A percentile compares a stretch with the other conserved stretches of the same genome.
Evolutionary conservation across 2,888 invertebrate species (phyloP).

Genomic region (Steinernema hermaphroditum): DNA sequence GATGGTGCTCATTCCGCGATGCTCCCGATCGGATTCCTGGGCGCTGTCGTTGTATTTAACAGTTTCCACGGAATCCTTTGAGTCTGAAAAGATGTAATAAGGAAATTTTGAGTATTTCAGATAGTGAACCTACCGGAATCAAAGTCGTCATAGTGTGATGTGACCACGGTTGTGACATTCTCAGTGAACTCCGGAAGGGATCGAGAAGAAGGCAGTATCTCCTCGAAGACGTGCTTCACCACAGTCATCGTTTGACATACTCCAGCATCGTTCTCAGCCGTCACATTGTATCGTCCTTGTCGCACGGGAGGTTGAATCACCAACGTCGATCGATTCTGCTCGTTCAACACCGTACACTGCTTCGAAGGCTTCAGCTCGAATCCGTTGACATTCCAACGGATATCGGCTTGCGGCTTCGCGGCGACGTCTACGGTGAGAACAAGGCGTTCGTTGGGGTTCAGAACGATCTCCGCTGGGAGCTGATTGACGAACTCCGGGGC

Average conservation of each 20-base stretch:
- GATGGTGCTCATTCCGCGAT: slow-evolving; percentile 26
- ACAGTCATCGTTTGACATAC: slow-evolving; percentile 37
- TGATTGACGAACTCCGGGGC: slow-evolving; percentile 55
- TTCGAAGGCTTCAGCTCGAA: slow-evolving; percentile 64
- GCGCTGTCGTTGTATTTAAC: slow-evolving; percentile 32
- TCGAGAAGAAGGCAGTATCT: slow-evolving; percentile 14
- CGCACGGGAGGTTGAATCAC: slow-evolving; percentile 58
- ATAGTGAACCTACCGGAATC: slow-evolving; percentile 2
- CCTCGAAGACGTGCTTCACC: slow-evolving; percentile 32
- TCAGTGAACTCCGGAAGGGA: slow-evolving; percentile 33
- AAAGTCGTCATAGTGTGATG: slow-evolving; percentile 10
- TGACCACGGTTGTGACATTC: slow-evolving; percentile 41
- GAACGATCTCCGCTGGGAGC: slow-evolving; percentile 48
- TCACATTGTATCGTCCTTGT: slow-evolving; percentile 58
- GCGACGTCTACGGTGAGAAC: slow-evolving; percentile 57
- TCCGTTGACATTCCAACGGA: slow-evolving; percentile 70
- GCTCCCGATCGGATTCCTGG: slow-evolving; percentile 32
- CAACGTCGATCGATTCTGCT: slow-evolving; percentile 59
- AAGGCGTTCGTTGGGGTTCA: slow-evolving; percentile 51
- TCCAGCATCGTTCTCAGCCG: slow-evolving; percentile 56
- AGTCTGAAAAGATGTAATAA: background rate
- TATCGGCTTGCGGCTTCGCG: slow-evolving; percentile 61
- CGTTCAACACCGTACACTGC: slow-evolving; percentile 49
- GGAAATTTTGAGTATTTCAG: background rate
- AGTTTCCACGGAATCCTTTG: slow-evolving; percentile 33